Percentiles rank a stretch among this genome's conserved stretches.
Evolutionary conservation across 1,140 invertebrate genomes (phyloP).

Genomic region (Delia radicum): DNA sequence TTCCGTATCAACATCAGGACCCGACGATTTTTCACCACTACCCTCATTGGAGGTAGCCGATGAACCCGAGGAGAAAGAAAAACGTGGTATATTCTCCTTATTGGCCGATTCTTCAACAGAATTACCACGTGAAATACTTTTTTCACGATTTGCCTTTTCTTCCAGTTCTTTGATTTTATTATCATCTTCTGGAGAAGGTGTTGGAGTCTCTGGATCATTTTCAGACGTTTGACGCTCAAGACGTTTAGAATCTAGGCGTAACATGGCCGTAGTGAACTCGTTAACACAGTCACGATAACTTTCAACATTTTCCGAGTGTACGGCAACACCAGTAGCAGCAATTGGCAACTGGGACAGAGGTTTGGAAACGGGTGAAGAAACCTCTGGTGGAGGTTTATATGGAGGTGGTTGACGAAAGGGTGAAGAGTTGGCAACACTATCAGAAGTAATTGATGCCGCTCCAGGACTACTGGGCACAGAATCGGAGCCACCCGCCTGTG

Average conservation of each 20-base stretch:
- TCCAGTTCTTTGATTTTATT: constrained; percentile 23
- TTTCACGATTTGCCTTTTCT: neutral
- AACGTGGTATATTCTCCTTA: constrained; percentile 50
- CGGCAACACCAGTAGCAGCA: constrained; percentile 21
- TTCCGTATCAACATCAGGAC: constrained; percentile 39
- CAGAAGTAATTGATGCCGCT: constrained; percentile 37
- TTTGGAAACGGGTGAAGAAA: constrained; percentile 38
- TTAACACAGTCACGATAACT: constrained; percentile 50
- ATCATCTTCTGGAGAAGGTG: constrained; percentile 25
- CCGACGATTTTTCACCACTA: constrained; percentile 33
- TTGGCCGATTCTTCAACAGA: constrained; percentile 42
- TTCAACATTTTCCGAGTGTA: constrained; percentile 38
- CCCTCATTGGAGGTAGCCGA: constrained; percentile 34
- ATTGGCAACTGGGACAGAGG: neutral
- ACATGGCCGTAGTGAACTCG: neutral
- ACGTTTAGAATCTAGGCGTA: constrained; percentile 33
- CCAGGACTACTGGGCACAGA: constrained; percentile 43
- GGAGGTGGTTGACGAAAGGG: constrained; percentile 62
- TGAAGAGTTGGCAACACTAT: constrained; percentile 35
- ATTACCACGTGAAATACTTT: constrained; percentile 36
- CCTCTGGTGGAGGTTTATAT: constrained; percentile 66
- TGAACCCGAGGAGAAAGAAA: constrained; percentile 47
- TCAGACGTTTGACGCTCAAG: constrained; percentile 17
- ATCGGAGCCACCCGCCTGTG: constrained; percentile 35
- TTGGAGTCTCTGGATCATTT: constrained; percentile 9